A percentile compares a stretch with the other conserved stretches of the same genome.
Evolutionary conservation across 2,888 invertebrate genomes (phyloP).

Genomic region (Lycophotia porphyrea): DNA sequence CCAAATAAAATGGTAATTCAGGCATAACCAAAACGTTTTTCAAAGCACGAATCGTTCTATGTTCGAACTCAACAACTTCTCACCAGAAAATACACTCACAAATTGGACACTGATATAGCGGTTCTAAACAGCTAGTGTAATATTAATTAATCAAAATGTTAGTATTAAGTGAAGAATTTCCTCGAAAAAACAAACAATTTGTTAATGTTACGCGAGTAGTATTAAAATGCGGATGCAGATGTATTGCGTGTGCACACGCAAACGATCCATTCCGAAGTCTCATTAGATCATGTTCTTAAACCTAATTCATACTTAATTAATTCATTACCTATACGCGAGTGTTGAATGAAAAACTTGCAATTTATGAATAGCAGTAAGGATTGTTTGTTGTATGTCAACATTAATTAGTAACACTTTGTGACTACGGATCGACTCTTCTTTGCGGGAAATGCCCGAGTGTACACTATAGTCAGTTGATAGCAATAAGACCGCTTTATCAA

Average conservation of each 20-base stretch:
- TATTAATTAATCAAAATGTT: slow-evolving; percentile 52
- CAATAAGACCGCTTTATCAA: neutral
- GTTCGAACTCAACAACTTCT: slow-evolving; percentile 16
- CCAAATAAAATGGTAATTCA: neutral
- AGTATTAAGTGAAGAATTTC: slow-evolving; percentile 65
- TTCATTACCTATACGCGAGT: slow-evolving; percentile 31
- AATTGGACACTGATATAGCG: slow-evolving; percentile 36
- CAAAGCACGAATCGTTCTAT: slow-evolving; percentile 14
- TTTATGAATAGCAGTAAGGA: slow-evolving; percentile 20
- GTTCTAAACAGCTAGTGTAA: slow-evolving; percentile 31
- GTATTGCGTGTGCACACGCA: slow-evolving; percentile 52
- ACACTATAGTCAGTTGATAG: neutral
- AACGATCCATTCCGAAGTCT: slow-evolving; percentile 50
- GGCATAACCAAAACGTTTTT: neutral
- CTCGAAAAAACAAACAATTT: slow-evolving; percentile 71
- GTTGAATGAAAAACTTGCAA: slow-evolving; percentile 38
- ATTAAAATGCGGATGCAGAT: slow-evolving; percentile 74
- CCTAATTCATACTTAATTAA: slow-evolving; percentile 47
- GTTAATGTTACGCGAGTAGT: slow-evolving; percentile 71
- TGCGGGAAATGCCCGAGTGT: slow-evolving; percentile 10
- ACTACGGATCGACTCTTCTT: slow-evolving; percentile 2
- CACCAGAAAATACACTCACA: slow-evolving; percentile 18
- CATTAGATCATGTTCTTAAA: slow-evolving; percentile 63
- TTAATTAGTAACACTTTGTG: slow-evolving; percentile 21
- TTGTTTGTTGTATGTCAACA: slow-evolving; percentile 19